These are phyloP conservation scores for Trachurus trachurus DNA, from an alignment of 2,797 vertebrate species.

Conservation along the genomic window DNA sequence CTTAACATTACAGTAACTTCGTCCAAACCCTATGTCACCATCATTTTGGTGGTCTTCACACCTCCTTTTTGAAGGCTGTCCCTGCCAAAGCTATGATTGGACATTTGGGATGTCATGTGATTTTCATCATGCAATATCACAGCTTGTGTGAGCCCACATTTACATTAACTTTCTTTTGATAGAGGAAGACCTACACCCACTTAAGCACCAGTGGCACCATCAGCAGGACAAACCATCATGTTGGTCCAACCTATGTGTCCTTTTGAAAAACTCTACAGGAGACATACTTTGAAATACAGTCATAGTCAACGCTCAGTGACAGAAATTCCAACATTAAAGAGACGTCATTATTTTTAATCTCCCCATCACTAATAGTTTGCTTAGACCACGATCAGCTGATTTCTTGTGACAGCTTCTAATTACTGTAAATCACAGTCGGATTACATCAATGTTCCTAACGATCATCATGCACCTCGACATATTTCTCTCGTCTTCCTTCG, in stretches of 20 bases:
- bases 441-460: conserved; percentile 15
- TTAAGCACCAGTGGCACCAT: no score
- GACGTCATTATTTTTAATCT: not conserved
- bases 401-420: not conserved
- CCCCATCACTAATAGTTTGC: not conserved
- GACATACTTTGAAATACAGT: not conserved
- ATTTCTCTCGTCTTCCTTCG: not conserved
- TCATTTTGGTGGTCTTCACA: no score
- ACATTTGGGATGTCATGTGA: no score
- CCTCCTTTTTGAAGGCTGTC: no score
- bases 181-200: no score
- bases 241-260: no score
- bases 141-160: no score
- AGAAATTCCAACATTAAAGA: not conserved
- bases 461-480: not conserved
- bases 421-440: not conserved
- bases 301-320: not conserved
- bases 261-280: not conserved
- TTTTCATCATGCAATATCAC: no score
- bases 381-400: not conserved
- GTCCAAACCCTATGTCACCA: no score
- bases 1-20: no score
- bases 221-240: not conserved
- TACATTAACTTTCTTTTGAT: no score
- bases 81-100: no score